Percentiles rank a stretch among this genome's conserved stretches.
Evolutionary conservation across 64 coral and sea anemone species (phyloP).

Genomic region (Actinia equina): DNA sequence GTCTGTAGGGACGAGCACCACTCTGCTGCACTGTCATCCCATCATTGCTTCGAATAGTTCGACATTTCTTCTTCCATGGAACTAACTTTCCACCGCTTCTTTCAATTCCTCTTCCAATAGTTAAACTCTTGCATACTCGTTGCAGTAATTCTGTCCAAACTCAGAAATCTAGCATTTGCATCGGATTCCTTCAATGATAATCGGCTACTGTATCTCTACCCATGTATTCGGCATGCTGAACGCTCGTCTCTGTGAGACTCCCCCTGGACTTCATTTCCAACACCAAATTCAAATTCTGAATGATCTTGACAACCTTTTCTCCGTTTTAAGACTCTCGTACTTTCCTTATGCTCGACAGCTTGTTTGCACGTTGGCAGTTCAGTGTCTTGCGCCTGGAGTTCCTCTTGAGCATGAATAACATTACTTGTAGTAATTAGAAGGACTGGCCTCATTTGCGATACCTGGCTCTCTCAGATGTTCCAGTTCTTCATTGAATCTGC

Average conservation of each 20-base stretch:
- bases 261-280: background rate
- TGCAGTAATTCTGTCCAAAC: background rate
- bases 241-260: constrained; percentile 11
- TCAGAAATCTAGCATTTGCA: background rate
- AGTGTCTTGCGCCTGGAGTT: constrained; percentile 8
- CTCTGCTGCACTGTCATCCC: background rate
- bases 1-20: background rate
- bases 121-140: background rate
- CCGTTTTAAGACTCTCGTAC: background rate
- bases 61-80: constrained; percentile 1
- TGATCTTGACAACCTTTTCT: constrained; percentile 15
- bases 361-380: background rate
- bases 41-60: background rate
- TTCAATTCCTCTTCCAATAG: constrained; percentile 26
- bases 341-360: background rate
- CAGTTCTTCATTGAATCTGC: background rate
- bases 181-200: background rate
- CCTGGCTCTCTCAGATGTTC: background rate
- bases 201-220: background rate
- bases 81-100: background rate
- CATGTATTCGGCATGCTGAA: background rate
- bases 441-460: constrained; percentile 19
- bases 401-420: constrained; percentile 22
- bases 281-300: background rate
- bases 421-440: background rate